phyloP scores from a whole-genome alignment of 2,797 vertebrate genomes.

The Myotis daubentonii region DNA sequence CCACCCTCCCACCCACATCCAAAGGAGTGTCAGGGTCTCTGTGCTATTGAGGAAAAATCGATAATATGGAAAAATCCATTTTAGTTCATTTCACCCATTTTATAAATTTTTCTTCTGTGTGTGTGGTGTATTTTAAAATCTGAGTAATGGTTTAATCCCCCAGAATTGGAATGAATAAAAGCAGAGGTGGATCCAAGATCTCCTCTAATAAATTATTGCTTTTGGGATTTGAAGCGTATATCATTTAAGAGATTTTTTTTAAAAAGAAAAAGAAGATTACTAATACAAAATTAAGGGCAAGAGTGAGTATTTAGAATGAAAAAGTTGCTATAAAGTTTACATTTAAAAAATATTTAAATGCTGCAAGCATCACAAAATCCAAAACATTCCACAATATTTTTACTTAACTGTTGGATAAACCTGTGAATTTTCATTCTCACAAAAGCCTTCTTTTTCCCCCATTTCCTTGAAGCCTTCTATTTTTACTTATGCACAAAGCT shows the following conservation, averaged over 20 bases:
- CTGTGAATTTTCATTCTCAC: neutral
- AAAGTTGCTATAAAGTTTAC: neutral
- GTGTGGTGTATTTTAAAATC: neutral
- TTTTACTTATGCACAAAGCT: neutral
- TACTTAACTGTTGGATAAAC: neutral
- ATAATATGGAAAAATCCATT: neutral
- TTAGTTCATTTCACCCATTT: neutral
- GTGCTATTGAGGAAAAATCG: neutral
- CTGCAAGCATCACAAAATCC: neutral
- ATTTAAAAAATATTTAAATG: constrained; percentile 20
- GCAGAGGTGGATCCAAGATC: neutral
- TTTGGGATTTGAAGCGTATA: constrained; percentile 6
- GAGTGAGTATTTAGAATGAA: neutral
- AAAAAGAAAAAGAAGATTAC: neutral
- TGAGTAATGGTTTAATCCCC: neutral
- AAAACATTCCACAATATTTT: neutral
- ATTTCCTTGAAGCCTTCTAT: neutral
- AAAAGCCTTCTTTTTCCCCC: too few species aligned
- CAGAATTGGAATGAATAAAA: neutral
- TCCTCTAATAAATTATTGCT: neutral
- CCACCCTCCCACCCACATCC: neutral
- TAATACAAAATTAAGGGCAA: neutral
- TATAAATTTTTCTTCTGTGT: neutral
- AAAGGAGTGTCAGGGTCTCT: neutral
- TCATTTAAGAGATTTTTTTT: neutral